These are phyloP conservation scores for Torymus aiolomorphi DNA, from an alignment of 2,888 invertebrate species.

Conservation along the genomic window DNA sequence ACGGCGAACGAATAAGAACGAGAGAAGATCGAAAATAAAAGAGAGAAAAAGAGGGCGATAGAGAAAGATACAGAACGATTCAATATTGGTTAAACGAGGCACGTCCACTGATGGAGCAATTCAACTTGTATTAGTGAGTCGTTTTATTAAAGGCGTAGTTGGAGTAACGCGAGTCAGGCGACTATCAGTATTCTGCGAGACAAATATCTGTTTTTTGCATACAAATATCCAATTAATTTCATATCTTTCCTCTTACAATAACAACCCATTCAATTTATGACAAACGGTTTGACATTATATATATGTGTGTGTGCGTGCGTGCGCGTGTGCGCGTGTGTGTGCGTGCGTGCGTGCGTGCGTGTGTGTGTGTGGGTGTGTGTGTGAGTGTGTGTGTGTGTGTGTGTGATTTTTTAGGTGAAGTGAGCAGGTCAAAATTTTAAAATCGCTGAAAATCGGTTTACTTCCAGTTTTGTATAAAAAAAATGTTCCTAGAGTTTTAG, in stretches of 20 bases:
- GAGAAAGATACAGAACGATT: not conserved
- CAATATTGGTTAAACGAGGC: constrained; percentile 22
- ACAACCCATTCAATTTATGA: constrained; percentile 22
- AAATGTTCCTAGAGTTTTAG: too few species aligned
- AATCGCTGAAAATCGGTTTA: too few species aligned
- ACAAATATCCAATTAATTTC: constrained; percentile 14
- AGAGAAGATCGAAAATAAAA: constrained; percentile 39
- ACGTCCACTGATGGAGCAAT: constrained; percentile 11
- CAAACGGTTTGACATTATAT: too few species aligned
- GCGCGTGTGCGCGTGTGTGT: too few species aligned
- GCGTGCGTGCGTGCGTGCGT: too few species aligned
- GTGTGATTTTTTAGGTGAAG: too few species aligned
- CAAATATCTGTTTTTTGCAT: constrained; percentile 15
- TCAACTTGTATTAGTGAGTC: not conserved
- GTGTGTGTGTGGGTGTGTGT: too few species aligned
- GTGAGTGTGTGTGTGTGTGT: too few species aligned
- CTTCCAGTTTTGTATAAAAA: too few species aligned
- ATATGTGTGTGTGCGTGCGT: too few species aligned
- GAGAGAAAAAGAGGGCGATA: not conserved
- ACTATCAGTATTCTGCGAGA: not conserved
- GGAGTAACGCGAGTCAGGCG: not conserved
- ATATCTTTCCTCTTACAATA: not conserved
- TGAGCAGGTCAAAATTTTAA: too few species aligned
- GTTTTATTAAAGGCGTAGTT: constrained; percentile 6
- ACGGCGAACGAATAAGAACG: constrained; percentile 45